Conservation (phyloP, 2,113 vertebrate genomes). For the Rhadina sibilatrix region DNA sequence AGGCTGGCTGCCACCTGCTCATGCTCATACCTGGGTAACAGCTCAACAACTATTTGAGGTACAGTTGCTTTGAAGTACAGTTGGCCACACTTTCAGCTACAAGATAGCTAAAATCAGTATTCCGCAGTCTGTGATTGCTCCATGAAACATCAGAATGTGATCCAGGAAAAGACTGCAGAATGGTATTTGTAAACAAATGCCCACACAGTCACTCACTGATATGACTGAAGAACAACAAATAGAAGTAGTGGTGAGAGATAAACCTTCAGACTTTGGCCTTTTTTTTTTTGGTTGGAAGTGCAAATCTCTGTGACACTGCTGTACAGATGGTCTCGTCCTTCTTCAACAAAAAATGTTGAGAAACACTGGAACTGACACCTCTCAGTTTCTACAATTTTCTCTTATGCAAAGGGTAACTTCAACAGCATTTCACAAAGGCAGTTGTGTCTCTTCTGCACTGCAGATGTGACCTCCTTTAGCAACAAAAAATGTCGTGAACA, state of each 20-base stretch:
- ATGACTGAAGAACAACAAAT: background rate
- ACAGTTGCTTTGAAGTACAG: background rate
- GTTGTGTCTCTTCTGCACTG: background rate
- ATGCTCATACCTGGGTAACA: background rate
- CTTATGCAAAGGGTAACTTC: background rate
- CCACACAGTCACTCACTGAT: background rate
- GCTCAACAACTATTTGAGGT: background rate
- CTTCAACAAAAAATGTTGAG: background rate
- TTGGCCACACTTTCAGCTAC: background rate
- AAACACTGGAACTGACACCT: background rate
- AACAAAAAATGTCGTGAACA: background rate
- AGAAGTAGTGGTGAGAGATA: background rate
- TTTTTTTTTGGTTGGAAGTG: background rate
- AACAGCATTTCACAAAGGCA: background rate
- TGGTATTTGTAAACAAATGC: background rate
- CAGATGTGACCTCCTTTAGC: background rate
- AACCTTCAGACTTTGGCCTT: background rate
- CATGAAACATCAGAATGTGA: background rate
- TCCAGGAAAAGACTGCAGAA: background rate
- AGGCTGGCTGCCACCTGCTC: background rate
- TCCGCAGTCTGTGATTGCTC: background rate
- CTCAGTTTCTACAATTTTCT: background rate
- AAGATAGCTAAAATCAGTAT: rapidly evolving
- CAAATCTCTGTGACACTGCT: background rate
- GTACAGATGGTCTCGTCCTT: background rate